Evolutionary conservation across 1,140 invertebrate genomes (phyloP), one percentile per base, ranked within the genome.

Genomic region (Leptinotarsa defecta): DNA sequence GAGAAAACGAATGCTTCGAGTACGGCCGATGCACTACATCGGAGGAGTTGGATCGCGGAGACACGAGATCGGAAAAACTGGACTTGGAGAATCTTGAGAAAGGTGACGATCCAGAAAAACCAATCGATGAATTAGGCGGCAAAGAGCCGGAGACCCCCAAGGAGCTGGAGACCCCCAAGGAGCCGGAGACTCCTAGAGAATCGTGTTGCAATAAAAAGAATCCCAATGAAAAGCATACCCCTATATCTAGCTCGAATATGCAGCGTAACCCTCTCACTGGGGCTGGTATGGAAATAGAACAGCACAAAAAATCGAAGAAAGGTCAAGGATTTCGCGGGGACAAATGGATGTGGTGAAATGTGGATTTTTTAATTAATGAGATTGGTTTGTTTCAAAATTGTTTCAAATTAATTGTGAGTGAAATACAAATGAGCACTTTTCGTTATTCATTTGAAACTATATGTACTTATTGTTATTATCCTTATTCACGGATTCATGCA

Each of bases 251-350:
- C 3, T 82, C 81, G 5, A 76, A 64, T n/a, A 82, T 82, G 75
- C 48, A 68, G 17, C 77, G 81, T 67, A 82, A 82, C 73, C 80
- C 79, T 22, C 19, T 82, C 19, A 82, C 81, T 6, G 81, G 81
- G 4, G 81, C 71, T 3, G 81, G 81, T 0, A 72, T 82, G 65
- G 79, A 82, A 69, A 75, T 67, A 6, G 64, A 76, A 24, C 68
- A 77, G n/a, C 74, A 75, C 49, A 71, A 67, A 61, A 79, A 77
- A 48, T 27, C 78, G 2, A 75, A 75, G 70, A 77, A 78, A 76
- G 78, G 78, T 15, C 27, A 24, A 13, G 52, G 22, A 49, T 63
- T 17, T 52, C 72, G 65, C 49, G 17, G 49, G 13, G 57, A 74
- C 13, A 79, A 80, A 74, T 81, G 78, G 78, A 19, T 74, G 24